Base-by-base conservation (phyloP, 92 coral and sea anemone genomes). In the Zoanthus sociatus region DNA sequence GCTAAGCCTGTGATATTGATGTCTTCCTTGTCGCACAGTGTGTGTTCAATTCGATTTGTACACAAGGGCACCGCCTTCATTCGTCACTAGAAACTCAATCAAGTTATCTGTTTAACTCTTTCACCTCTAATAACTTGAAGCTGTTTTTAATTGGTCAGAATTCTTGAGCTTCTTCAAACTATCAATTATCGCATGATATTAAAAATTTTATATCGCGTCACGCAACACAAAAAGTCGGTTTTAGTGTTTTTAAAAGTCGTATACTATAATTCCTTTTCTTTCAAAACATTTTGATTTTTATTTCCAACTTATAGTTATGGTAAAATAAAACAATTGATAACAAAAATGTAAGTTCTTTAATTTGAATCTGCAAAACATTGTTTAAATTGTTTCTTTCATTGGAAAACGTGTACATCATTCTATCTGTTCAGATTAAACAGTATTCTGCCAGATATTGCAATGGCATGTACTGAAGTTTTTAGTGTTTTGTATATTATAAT, bases 21-120 rank as follows among this genome's bases (percentile, higher is more conserved):
- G 21, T 4, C 21, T 45, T 66, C 7, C 61, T 46, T 10, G 66
- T 18, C 85, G 44, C 85, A 46, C 60, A 66, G 14, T 78, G 21
- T 37, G 54, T 1, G 2, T 37, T 37, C 42, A 12, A 14, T 7
- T 71, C 17, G 33, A 32, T 44, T 26, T 9, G 9, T 26, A 78
- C 37, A 63, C 44, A 30, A 64, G 66, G 85, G 75, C 85, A 32
- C 73, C 75, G 75, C 85, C 75, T 47, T 21, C 12, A 64, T 12
- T 47, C 66, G 85, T 81, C 85, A 67, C 16, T 71, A 46, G 26
- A 15, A 81, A 31, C 85, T 74, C 85, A 81, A 81, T 81, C 85
- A 81, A 47, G 53, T 13, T 5, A 50, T 81, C 58, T 68, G 42
- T 46, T 66, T 9, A 63, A 44, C 47, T 11, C 42, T 42, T 20